Percentiles rank a stretch among this genome's conserved stretches.
These are phyloP conservation scores for Alcis repandata DNA, from an alignment of 2,888 invertebrate species.

Conservation along the genomic window DNA sequence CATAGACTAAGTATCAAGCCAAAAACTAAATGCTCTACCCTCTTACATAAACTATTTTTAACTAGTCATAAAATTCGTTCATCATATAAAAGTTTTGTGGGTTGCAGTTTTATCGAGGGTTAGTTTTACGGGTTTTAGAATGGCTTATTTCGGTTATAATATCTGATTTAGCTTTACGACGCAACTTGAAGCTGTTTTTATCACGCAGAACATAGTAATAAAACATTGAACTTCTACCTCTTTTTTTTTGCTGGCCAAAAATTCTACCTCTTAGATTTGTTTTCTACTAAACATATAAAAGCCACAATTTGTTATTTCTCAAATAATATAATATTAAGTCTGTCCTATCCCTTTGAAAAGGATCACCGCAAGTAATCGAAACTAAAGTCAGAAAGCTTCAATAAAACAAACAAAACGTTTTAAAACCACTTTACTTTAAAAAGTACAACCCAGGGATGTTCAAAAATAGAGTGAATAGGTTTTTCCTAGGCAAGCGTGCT, in stretches of 20 bases:
- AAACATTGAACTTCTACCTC: slow-evolving; percentile 3
- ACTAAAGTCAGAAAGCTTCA: no score
- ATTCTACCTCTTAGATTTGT: no score
- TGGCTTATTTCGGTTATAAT: slow-evolving; percentile 44
- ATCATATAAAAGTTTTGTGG: slow-evolving; percentile 40
- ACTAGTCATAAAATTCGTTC: slow-evolving; percentile 35
- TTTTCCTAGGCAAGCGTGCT: no score
- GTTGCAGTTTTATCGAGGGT: slow-evolving; percentile 37
- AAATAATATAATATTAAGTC: no score
- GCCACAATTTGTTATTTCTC: no score
- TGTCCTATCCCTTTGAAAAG: no score
- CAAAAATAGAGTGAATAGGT: no score
- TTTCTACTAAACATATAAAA: no score
- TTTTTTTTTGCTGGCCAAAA: background rate
- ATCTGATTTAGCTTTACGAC: slow-evolving; percentile 41
- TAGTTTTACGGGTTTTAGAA: slow-evolving; percentile 44
- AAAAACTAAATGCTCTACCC: background rate
- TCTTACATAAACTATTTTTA: slow-evolving; percentile 15
- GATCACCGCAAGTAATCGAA: no score
- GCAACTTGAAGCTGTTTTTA: slow-evolving; percentile 28
- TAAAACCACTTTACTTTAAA: no score
- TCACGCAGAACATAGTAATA: slow-evolving; percentile 31
- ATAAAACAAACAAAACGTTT: no score
- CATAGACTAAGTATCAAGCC: background rate
- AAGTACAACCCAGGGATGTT: no score